These are phyloP conservation scores for Coluber constrictor DNA, from an alignment of 2,797 vertebrate genomes.

Conservation along the genomic window DNA sequence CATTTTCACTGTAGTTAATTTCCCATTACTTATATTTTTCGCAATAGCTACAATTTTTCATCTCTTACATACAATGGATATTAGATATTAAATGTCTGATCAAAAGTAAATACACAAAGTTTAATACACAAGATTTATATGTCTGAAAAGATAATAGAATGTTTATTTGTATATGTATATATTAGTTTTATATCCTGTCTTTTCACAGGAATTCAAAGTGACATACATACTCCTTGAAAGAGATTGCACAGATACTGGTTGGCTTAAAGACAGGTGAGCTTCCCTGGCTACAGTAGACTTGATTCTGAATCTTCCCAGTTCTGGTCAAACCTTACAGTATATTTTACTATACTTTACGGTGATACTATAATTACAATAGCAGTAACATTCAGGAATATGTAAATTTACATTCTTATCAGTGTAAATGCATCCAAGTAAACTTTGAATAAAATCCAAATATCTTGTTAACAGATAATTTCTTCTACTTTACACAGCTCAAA, in stretches of 20 bases:
- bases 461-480: neutral
- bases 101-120: neutral
- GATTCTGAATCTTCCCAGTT: neutral
- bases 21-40: neutral
- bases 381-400: neutral
- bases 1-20: neutral
- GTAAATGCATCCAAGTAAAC: neutral
- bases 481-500: neutral
- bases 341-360: neutral
- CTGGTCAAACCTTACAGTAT: neutral
- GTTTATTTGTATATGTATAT: neutral
- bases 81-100: neutral
- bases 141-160: neutral
- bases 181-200: neutral
- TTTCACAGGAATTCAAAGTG: neutral
- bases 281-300: neutral
- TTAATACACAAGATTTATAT: neutral
- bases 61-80: neutral
- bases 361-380: neutral
- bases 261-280: neutral
- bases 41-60: neutral
- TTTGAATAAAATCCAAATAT: neutral
- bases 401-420: neutral
- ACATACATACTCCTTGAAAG: neutral
- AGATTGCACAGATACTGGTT: neutral